Percentiles rank a stretch among this genome's conserved stretches.
Conservation (phyloP, 2,888 invertebrate species). For the Synergus japonicus region DNA sequence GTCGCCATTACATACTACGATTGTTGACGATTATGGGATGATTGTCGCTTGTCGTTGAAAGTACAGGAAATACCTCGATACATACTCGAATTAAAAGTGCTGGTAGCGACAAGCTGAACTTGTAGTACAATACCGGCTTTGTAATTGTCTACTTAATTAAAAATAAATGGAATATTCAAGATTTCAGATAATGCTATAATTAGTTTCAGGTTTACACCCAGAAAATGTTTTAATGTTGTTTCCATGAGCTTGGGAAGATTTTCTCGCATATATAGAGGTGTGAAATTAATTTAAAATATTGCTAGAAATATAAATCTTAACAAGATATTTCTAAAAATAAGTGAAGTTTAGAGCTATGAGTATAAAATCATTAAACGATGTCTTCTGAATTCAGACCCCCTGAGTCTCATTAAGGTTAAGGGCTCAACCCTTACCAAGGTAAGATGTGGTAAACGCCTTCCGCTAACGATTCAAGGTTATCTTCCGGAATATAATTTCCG, state of each 20-base stretch:
- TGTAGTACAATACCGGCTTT: neutral
- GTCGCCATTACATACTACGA: slow-evolving; percentile 38
- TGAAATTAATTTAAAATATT: neutral
- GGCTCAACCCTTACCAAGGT: slow-evolving; percentile 45
- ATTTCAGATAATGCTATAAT: neutral
- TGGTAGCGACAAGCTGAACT: slow-evolving; percentile 1
- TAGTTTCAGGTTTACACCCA: slow-evolving; percentile 41
- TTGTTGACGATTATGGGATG: slow-evolving; percentile 52
- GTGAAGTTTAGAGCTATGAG: slow-evolving; percentile 55
- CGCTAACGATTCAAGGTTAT: slow-evolving; percentile 36
- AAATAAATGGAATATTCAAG: slow-evolving; percentile 20
- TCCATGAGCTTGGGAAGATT: too few species aligned
- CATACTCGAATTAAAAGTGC: slow-evolving; percentile 18
- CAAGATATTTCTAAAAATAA: neutral
- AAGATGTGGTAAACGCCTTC: slow-evolving; percentile 29
- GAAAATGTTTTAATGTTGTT: neutral
- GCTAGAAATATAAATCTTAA: neutral
- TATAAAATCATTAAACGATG: slow-evolving; percentile 62
- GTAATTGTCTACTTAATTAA: slow-evolving; percentile 19
- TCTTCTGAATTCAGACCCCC: slow-evolving; percentile 38
- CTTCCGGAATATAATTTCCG: neutral
- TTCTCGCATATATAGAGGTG: too few species aligned
- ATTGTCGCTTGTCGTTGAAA: slow-evolving; percentile 46
- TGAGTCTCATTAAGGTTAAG: slow-evolving; percentile 62
- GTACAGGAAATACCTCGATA: slow-evolving; percentile 56